These are phyloP conservation scores for Ptychodera flava DNA, from an alignment of 35 echinoderm and acorn worm genomes.

Conservation along the genomic window DNA sequence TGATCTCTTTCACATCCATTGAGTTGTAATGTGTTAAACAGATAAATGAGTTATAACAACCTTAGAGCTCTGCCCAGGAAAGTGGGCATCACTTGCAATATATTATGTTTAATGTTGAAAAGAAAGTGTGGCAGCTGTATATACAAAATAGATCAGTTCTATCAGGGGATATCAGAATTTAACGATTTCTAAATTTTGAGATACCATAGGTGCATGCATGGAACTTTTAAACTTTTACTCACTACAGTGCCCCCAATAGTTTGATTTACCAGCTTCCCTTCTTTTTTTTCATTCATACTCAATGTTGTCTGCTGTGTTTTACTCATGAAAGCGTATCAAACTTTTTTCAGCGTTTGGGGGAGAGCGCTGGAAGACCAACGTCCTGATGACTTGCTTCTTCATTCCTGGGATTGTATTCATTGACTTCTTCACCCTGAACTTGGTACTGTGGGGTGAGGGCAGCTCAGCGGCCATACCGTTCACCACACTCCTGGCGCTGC, in stretches of 20 bases:
- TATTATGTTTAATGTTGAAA: neutral
- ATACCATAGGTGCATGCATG: neutral
- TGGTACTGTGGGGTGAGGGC: slow-evolving; percentile 89
- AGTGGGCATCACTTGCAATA: neutral
- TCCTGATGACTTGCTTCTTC: slow-evolving; percentile 75
- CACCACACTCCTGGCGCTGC: slow-evolving; percentile 71
- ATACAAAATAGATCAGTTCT: no score
- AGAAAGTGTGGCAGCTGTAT: no score
- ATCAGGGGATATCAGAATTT: no score
- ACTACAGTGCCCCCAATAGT: neutral
- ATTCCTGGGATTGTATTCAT: slow-evolving; percentile 82
- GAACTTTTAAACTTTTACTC: neutral
- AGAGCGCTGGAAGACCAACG: slow-evolving; percentile 98
- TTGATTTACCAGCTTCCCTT: no score
- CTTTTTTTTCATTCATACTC: no score
- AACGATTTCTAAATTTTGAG: no score
- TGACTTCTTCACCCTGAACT: slow-evolving; percentile 79
- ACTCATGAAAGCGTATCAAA: neutral
- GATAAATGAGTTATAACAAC: neutral
- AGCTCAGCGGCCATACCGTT: slow-evolving; percentile 98
- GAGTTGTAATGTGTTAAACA: no score
- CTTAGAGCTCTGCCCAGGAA: neutral
- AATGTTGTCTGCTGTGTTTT: neutral
- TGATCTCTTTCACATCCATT: no score
- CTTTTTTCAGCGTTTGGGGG: slow-evolving; percentile 84